Evolutionary conservation across 2,797 vertebrate genomes (phyloP).

Genomic region (Clarias fuscus): DNA sequence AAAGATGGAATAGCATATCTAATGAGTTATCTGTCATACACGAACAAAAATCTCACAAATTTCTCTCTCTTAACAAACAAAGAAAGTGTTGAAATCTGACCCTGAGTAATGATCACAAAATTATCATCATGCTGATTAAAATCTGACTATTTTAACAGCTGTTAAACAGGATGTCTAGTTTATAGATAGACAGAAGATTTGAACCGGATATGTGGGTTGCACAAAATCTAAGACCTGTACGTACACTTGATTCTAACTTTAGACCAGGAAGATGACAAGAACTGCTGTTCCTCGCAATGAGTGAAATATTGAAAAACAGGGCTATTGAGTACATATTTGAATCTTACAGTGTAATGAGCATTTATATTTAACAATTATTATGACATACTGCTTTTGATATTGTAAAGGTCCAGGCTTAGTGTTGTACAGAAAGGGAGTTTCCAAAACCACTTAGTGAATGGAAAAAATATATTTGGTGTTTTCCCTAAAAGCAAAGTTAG

Average conservation of each 20-base stretch:
- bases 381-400: neutral
- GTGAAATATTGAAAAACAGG: neutral
- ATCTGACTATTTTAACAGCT: neutral
- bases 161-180: neutral
- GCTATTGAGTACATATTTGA: neutral
- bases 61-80: neutral
- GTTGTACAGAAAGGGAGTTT: slow-evolving; percentile 15
- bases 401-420: neutral
- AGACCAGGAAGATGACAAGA: neutral
- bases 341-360: neutral
- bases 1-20: neutral
- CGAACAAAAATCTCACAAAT: neutral
- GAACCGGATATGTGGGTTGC: neutral
- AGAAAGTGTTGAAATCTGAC: neutral
- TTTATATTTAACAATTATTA: neutral
- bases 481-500: slow-evolving; percentile 18
- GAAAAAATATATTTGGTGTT: slow-evolving; percentile 15
- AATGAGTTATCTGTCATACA: neutral
- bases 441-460: slow-evolving; percentile 11
- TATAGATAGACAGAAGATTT: neutral
- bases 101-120: neutral
- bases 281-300: neutral
- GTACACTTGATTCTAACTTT: neutral
- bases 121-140: neutral
- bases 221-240: neutral